Conservation (phyloP, 2,797 vertebrate genomes). For the Iguana delicatissima region DNA sequence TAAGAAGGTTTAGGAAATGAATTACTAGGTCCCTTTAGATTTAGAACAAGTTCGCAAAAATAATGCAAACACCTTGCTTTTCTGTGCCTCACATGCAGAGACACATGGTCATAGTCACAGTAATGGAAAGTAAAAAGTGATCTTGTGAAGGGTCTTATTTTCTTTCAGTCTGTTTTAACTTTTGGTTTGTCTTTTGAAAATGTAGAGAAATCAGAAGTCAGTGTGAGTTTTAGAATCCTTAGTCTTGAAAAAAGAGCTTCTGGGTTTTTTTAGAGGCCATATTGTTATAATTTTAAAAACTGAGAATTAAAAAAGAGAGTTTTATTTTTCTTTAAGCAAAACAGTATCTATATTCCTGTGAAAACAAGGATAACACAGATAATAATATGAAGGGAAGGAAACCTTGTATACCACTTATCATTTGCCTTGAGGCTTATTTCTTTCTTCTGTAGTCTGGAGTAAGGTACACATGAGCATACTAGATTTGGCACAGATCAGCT, state of each 20-base stretch:
- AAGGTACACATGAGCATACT: not conserved
- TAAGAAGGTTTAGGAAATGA: slow-evolving; percentile 5
- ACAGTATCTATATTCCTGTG: not conserved
- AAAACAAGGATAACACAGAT: not conserved
- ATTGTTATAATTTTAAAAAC: not conserved
- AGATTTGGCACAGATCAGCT: not conserved
- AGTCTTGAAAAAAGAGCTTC: too few relatives aligned
- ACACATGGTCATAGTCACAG: not conserved
- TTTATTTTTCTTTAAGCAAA: not conserved
- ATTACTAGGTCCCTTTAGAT: not conserved
- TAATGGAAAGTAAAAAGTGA: not conserved
- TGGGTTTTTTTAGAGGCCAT: not conserved
- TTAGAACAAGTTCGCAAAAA: not conserved
- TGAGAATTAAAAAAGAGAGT: too few relatives aligned
- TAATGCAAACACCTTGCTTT: not conserved
- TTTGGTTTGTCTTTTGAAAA: not conserved
- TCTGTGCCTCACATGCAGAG: not conserved
- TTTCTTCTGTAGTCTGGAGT: not conserved
- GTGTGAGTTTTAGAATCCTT: not conserved
- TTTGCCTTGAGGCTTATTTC: not conserved
- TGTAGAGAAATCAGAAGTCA: not conserved
- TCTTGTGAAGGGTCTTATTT: not conserved
- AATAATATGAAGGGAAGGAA: not conserved
- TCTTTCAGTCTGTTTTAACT: not conserved
- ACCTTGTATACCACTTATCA: not conserved